Base-by-base conservation (phyloP, 2,888 invertebrate genomes). In the Amblyteles armatorius region DNA sequence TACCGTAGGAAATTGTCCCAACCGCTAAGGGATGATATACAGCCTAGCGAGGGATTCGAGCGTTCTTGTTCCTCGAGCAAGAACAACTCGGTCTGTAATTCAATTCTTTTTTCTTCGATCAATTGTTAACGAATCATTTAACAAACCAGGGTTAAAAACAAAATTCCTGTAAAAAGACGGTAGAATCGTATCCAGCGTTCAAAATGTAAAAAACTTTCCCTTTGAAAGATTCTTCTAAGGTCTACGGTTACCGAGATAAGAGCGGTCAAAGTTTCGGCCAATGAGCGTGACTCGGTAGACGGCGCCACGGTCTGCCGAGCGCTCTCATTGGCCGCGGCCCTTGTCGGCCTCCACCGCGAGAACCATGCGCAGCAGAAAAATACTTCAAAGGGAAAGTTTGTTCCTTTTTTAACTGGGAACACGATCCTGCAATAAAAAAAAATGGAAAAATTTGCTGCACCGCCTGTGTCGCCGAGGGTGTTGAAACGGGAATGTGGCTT, bases 401-500 rank as follows among this genome's bases (percentile, higher is more conserved):
- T 48, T 48, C 33, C 22, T 26, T 60, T 29, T 60, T 29, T 1
- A 0, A 6, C 63, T n/a, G 16, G 26, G n/a, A 63, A 63, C 63
- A 63, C 63, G 33, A 63, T 29, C 6, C n/a, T 33, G 16, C 16
- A n/a, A 16, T 33, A 9, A 29, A 16, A 33, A 1, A 29, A 63
- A 13, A 5, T 63, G 6, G 16, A 0, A 29, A 63, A 5, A 29
- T 63, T 33, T 16, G 4, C 4, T 33, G 13, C 33, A 3, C 5
- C 33, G 33, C 63, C n/a, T 33, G 11, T n/a, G n/a, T 60, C 16
- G 33, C 29, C 16, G n/a, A n/a, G 33, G 33, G 7, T 33, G 33
- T 33, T 7, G 13, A n/a, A n/a, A 29, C 63, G 13, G 29, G 16
- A 63, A 63, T 63, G 22, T 26, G 67, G 16, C 84, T 91, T 88